Conservation (phyloP, 2,797 vertebrate species). For the Sardinella longiceps region DNA sequence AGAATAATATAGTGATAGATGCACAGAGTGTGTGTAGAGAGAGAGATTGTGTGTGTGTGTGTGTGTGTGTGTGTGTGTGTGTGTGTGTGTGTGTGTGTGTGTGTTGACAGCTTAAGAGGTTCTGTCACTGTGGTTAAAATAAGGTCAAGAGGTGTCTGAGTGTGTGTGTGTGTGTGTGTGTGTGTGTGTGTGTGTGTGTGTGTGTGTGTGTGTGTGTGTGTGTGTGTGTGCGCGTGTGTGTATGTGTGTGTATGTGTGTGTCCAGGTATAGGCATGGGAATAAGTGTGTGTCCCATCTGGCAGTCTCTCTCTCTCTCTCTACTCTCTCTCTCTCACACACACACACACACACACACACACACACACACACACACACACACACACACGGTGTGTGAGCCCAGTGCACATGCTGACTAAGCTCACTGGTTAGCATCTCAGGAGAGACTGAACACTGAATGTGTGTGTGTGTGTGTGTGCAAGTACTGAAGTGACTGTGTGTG, state of each 20-base stretch:
- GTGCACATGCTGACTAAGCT: constrained; percentile 6
- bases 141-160: background rate
- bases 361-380: background rate
- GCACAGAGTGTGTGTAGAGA: too few species aligned
- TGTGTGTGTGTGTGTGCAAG: background rate
- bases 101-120: background rate
- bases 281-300: background rate
- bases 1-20: too few species aligned
- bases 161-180: background rate
- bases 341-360: constrained; percentile 2
- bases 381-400: background rate
- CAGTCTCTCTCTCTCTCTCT: too few species aligned
- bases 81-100: background rate
- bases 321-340: background rate
- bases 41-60: too few species aligned
- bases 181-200: too few species aligned
- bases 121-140: too few species aligned
- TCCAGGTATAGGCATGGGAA: background rate
- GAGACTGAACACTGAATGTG: background rate
- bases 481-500: background rate
- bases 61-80: too few species aligned
- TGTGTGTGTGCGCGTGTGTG: too few species aligned
- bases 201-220: too few species aligned
- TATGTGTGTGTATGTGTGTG: too few species aligned
- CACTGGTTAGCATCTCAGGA: background rate